Evolutionary conservation across 1,140 invertebrate species (phyloP), one percentile per base, ranked within the genome.

Genomic region (Schlechtendalia chinensis): DNA sequence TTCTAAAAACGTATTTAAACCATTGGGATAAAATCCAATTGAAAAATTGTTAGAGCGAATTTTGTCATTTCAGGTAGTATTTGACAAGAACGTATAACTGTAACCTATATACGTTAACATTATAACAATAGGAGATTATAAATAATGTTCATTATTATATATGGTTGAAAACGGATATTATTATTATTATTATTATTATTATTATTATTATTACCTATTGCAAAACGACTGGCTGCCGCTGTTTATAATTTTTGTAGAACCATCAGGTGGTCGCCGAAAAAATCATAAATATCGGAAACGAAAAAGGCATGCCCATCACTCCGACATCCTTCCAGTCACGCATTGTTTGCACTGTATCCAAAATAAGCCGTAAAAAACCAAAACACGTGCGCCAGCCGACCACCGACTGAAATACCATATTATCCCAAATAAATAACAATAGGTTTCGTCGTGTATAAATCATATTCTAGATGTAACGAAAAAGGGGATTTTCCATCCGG

Each of bases 281-380:
- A 14, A 56, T 77, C 74, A 59, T 77, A 77, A 77, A 77, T 77
- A 77, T 77, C 32, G 56, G 74, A 77, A 39, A 27, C 32, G 56
- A 19, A 77, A 77, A 47, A 17, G 56, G 22, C 22, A 27, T 27
- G 6, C 19, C 0, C 19, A n/a, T 5, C 39, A 45, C 45, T 69
- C 65, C 19, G 5, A 50, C 45, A 50, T 17, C 22, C 10, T 3
- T 14, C n/a, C 1, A 50, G 32, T 39, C 32, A 39, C 32, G 32
- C 3, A 6, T 5, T 45, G 65, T 69, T 39, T n/a, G 22, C 6
- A 47, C 14, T 74, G 19, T 61, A 45, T 58, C 56, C n/a, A 45
- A 77, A 77, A 77, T 77, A 61, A 77, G 74, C 56, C 14, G 74
- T 77, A 77, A 61, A 77, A 77, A 77, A 58, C 74, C 74, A 17